Conservation (phyloP, 2,113 vertebrate genomes). For the Hylia prasina region DNA sequence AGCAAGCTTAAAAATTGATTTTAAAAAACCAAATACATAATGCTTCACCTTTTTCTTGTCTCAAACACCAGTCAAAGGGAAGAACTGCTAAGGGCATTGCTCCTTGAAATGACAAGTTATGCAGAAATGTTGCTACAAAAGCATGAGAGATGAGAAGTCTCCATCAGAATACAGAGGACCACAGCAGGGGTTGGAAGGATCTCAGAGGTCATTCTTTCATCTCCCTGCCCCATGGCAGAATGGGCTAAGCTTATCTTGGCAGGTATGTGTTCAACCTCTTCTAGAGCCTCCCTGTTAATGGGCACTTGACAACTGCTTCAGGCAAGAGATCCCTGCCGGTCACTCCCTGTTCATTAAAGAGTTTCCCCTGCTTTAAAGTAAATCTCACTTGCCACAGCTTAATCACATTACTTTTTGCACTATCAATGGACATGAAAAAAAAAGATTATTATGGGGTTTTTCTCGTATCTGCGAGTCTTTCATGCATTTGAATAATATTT, state of each 20-base stretch:
- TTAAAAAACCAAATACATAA: not conserved
- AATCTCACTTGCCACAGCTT: slow-evolving; percentile 15
- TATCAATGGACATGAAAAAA: not conserved
- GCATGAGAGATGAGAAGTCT: not conserved
- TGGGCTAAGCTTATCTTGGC: not conserved
- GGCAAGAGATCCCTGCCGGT: not conserved
- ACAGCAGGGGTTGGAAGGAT: not conserved
- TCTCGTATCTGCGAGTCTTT: not conserved
- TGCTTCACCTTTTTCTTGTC: not conserved
- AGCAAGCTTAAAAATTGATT: not conserved
- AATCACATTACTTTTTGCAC: not conserved
- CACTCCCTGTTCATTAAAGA: not conserved
- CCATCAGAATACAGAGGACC: not conserved
- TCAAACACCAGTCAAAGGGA: not conserved
- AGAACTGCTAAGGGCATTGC: not conserved
- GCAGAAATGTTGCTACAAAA: not conserved
- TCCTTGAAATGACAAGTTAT: not conserved
- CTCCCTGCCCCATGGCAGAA: not conserved
- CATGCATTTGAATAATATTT: not conserved
- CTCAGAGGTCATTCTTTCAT: not conserved
- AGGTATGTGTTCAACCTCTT: not conserved
- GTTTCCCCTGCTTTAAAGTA: slow-evolving; percentile 1
- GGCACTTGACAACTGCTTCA: slow-evolving; percentile 3
- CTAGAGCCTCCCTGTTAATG: not conserved
- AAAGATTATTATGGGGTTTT: not conserved